These are phyloP conservation scores for Clitarchus hookeri DNA, from an alignment of 2,888 invertebrate genomes.

Conservation along the genomic window DNA sequence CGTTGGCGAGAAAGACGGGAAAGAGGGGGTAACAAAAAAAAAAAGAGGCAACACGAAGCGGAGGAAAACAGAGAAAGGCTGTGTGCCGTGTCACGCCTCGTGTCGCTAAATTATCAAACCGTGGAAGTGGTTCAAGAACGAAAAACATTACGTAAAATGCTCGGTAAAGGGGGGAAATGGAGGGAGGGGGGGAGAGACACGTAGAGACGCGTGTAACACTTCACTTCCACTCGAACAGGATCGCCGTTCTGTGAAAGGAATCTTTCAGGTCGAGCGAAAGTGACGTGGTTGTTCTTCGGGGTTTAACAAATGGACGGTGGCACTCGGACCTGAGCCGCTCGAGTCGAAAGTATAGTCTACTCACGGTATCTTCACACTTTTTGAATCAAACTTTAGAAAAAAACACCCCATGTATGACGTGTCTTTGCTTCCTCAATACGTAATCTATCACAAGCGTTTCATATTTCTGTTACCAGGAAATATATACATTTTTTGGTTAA, in stretches of 20 bases:
- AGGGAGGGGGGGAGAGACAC: not conserved
- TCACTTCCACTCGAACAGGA: not conserved
- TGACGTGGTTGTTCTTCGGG: not conserved
- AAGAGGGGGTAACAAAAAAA: not conserved
- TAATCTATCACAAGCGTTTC: too few species aligned
- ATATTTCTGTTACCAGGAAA: too few species aligned
- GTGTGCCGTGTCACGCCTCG: not conserved
- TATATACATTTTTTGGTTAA: too few species aligned
- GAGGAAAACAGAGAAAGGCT: not conserved
- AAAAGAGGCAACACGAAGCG: not conserved
- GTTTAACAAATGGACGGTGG: not conserved
- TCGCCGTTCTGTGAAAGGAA: not conserved
- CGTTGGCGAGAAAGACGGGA: not conserved
- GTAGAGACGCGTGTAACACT: not conserved
- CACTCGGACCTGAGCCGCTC: too few species aligned
- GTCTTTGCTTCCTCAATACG: too few species aligned
- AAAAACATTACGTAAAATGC: not conserved
- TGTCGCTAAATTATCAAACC: conserved; percentile 14
- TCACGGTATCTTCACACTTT: too few species aligned
- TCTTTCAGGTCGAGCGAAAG: not conserved
- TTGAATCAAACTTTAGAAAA: too few species aligned
- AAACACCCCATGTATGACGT: too few species aligned
- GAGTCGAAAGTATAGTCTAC: too few species aligned
- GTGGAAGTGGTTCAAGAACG: conserved; percentile 10
- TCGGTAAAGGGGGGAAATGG: too few species aligned